Conservation (phyloP, 1,140 invertebrate genomes). For the Euura saliciscinereae region DNA sequence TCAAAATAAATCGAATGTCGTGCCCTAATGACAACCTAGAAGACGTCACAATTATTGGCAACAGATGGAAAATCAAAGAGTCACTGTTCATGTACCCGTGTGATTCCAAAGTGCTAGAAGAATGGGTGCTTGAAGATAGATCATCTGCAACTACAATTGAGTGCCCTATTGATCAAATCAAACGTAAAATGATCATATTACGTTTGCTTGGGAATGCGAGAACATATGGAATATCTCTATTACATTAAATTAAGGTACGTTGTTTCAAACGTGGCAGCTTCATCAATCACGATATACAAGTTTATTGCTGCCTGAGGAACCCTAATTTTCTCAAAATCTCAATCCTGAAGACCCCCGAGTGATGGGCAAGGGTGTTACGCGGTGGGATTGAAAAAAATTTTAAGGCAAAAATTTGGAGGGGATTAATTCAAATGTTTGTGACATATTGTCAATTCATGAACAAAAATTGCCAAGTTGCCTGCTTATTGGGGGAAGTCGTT, state of each 20-base stretch:
- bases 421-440: not conserved
- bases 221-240: conserved; percentile 3
- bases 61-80: not conserved
- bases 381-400: not conserved
- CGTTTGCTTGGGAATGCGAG: not conserved
- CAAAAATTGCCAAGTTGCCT: no score
- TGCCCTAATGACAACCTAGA: not conserved
- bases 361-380: no score
- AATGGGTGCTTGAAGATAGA: no score
- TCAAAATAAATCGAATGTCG: not conserved
- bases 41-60: not conserved
- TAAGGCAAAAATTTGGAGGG: not conserved
- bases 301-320: not conserved
- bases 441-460: not conserved
- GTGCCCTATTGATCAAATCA: not conserved
- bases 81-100: conserved; percentile 7
- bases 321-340: not conserved
- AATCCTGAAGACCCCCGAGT: not conserved
- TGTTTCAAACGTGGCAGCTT: not conserved
- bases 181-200: not conserved
- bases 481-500: no score
- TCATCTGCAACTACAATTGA: not conserved
- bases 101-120: not conserved
- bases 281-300: no score
- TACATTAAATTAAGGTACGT: not conserved